These are phyloP conservation scores for Aethes cnicana DNA, from an alignment of 2,888 invertebrate species.

Conservation along the genomic window DNA sequence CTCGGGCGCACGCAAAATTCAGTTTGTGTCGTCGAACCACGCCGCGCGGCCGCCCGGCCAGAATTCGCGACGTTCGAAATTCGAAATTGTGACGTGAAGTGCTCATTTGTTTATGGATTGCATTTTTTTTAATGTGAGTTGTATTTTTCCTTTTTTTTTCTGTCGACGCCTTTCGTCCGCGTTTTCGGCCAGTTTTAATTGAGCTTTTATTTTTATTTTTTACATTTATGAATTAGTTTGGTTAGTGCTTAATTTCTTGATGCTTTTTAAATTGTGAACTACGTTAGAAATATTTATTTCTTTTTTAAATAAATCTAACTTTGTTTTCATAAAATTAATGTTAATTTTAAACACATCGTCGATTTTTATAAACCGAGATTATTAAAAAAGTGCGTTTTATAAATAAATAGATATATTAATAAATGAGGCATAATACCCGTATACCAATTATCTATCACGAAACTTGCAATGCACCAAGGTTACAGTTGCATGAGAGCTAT, in stretches of 20 bases:
- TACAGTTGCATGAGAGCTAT: conserved; percentile 78
- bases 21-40: conserved; percentile 74
- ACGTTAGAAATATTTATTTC: too few species aligned
- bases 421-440: conserved; percentile 58
- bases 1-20: conserved; percentile 73
- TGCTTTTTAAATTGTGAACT: too few species aligned
- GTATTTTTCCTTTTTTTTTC: conserved; percentile 48
- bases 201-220: conserved; percentile 22
- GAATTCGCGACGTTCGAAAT: neutral
- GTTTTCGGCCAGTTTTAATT: conserved; percentile 37
- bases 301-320: too few species aligned
- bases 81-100: conserved; percentile 53
- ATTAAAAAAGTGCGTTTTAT: too few species aligned
- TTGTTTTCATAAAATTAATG: too few species aligned
- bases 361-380: too few species aligned
- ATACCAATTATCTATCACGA: conserved; percentile 80
- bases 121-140: conserved; percentile 67
- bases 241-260: too few species aligned
- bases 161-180: conserved; percentile 72
- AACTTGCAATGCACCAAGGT: conserved; percentile 81
- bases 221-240: conserved; percentile 35
- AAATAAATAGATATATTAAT: too few species aligned
- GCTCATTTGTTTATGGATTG: conserved; percentile 69
- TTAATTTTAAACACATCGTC: too few species aligned
- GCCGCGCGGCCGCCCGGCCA: conserved; percentile 66